Conservation (phyloP, 2,888 invertebrate species). For the Neoscelio sp. region DNA sequence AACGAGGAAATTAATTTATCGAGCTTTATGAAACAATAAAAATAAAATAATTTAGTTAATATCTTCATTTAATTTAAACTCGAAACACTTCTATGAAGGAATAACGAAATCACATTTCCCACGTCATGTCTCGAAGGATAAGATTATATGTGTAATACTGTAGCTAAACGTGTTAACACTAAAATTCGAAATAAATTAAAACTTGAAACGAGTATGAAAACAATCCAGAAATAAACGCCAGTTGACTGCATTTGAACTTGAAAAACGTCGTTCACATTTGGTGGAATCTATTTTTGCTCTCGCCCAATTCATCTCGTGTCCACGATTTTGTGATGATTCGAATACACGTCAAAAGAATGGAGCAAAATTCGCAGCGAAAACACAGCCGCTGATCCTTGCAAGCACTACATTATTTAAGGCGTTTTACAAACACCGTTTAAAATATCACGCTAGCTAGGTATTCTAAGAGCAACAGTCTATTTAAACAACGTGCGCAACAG, state of each 20-base stretch:
- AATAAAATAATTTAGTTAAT: constrained; percentile 5
- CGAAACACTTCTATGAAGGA: constrained; percentile 16
- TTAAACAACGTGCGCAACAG: constrained; percentile 62
- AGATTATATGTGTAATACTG: constrained; percentile 31
- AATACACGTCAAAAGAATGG: neutral
- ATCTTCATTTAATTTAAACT: neutral
- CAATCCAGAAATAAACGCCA: constrained; percentile 14
- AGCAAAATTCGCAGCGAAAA: constrained; percentile 13
- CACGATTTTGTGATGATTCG: neutral
- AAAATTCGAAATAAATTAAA: constrained; percentile 42
- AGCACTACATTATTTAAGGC: constrained; percentile 38
- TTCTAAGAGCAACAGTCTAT: constrained; percentile 63
- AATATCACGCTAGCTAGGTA: constrained; percentile 46
- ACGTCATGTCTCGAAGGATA: neutral
- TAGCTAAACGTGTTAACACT: constrained; percentile 25
- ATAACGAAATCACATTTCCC: constrained; percentile 21
- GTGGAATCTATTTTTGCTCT: constrained; percentile 10
- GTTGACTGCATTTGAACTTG: constrained; percentile 39
- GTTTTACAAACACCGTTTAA: constrained; percentile 35
- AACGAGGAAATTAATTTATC: no score
- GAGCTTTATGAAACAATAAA: no score
- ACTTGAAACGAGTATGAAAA: constrained; percentile 17
- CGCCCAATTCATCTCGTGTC: constrained; percentile 4
- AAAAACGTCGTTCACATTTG: constrained; percentile 29
- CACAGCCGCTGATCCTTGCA: constrained; percentile 35